A percentile compares a stretch with the other conserved stretches of the same genome.
phyloP scores from a whole-genome alignment of 2,113 vertebrate species.

The Neoarius graeffei region DNA sequence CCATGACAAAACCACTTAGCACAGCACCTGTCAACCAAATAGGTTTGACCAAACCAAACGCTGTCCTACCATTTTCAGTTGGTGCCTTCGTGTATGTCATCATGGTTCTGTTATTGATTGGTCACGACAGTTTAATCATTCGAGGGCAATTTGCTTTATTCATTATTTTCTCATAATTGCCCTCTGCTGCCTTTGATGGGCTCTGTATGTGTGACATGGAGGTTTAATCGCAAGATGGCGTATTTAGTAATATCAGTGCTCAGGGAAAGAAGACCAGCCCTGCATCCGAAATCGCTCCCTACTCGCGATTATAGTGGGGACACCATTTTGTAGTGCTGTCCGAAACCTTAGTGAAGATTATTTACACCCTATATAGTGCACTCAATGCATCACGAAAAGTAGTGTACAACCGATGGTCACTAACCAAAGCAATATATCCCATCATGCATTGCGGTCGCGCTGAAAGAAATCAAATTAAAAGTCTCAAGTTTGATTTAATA shows the following conservation, averaged over 20 bases:
- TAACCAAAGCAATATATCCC: no score
- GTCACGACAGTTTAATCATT: conserved; percentile 54
- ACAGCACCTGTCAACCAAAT: conserved; percentile 47
- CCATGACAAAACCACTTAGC: conserved; percentile 57
- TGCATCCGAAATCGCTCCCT: no score
- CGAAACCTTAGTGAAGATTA: no score
- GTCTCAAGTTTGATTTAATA: no score
- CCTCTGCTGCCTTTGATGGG: conserved; percentile 47
- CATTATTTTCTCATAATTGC: conserved; percentile 69
- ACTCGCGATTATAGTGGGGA: no score
- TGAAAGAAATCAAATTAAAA: no score
- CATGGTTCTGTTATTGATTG: conserved; percentile 62
- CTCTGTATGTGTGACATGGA: conserved; percentile 26
- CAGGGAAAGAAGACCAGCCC: neutral
- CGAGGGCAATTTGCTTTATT: conserved; percentile 65
- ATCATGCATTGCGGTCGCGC: no score
- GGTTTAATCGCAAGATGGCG: neutral
- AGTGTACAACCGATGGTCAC: no score
- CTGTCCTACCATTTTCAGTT: conserved; percentile 45
- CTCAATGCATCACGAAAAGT: no score
- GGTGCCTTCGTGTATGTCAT: conserved; percentile 52
- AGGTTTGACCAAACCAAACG: conserved; percentile 31
- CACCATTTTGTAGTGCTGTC: no score
- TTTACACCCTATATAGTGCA: no score
- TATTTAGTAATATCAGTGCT: neutral